Conservation (phyloP, 2,888 invertebrate species). For the Erebia ligea region DNA sequence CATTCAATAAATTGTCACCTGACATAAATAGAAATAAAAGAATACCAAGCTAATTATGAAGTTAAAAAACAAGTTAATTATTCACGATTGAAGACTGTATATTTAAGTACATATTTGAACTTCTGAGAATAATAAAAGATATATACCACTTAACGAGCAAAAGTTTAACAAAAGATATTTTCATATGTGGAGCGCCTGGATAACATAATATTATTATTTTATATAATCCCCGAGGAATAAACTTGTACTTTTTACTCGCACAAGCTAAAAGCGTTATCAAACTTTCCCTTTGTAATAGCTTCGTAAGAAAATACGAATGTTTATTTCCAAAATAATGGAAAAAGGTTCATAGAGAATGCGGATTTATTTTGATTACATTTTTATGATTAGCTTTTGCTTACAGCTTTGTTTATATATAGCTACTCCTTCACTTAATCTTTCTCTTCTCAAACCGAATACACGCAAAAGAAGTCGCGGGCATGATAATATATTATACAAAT, state of each 20-base stretch:
- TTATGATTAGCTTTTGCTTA: not conserved
- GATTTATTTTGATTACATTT: conserved; percentile 15
- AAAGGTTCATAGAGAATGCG: not conserved
- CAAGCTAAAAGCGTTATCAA: conserved; percentile 11
- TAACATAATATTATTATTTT: conserved; percentile 4
- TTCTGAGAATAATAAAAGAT: not conserved
- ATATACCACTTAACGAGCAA: not conserved
- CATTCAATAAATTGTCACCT: too few species aligned
- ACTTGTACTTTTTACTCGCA: conserved; percentile 10
- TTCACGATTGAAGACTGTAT: not conserved
- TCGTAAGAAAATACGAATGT: conserved; percentile 12
- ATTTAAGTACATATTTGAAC: not conserved
- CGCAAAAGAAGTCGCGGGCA: too few species aligned
- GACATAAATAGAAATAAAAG: too few species aligned
- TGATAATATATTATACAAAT: too few species aligned
- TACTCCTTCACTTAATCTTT: not conserved
- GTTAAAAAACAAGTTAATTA: too few species aligned
- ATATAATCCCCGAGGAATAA: conserved; percentile 4
- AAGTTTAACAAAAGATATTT: conserved; percentile 3
- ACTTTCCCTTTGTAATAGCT: conserved; percentile 15
- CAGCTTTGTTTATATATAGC: not conserved
- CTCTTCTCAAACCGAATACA: too few species aligned
- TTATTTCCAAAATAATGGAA: conserved; percentile 15
- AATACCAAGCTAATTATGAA: too few species aligned
- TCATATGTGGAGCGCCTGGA: conserved; percentile 2